Evolutionary conservation across 2,113 vertebrate genomes (phyloP), one percentile per base, ranked within the genome.

Genomic region (Phainopepla nitens): DNA sequence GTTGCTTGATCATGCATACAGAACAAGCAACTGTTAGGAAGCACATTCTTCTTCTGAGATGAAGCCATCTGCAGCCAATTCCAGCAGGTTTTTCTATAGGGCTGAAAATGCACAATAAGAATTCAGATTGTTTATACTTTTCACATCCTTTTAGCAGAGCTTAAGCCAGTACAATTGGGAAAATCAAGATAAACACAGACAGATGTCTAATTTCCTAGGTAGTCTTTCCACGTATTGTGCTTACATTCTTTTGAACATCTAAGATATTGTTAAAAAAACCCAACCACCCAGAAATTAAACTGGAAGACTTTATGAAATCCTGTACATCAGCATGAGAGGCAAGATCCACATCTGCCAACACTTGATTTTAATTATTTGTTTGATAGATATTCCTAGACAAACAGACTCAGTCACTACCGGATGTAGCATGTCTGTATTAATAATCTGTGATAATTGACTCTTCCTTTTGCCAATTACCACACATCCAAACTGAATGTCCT

Each of bases 1-100:
- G 97, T 96, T 97, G 97, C 89, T 98, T 98, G 98, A 97, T 98
- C 98, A 98, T 98, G 98, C 98, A 98, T 98, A 98, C 96, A 97
- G 96, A 98, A 98, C 93, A 97, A 98, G 96, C 68, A 94, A 96
- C 93, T 94, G 95, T 97, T 97, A 96, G 91, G 91, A 97, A 66
- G 82, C 76, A 95, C 72, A 96, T 97, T 96, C 96, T 97, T 97
- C 93, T 97, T 97, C 95, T 24, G 86, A 96, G 90, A 94, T 72
- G 89, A 97, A 98, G 95, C 96, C 96, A 98, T 97, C 97, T 97
- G 97, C 91, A 97, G 87, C 87, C 95, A 96, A 95, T 95, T 92
- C 96, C 96, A 95, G 91, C 70, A 97, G 97, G 93, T 90, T 97
- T 97, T 97, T 80, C 93, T 97, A 94, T 42, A 82, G 80, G 91